phyloP scores from a whole-genome alignment of 1,140 invertebrate species.

The Gonatopus flavifemur region DNA sequence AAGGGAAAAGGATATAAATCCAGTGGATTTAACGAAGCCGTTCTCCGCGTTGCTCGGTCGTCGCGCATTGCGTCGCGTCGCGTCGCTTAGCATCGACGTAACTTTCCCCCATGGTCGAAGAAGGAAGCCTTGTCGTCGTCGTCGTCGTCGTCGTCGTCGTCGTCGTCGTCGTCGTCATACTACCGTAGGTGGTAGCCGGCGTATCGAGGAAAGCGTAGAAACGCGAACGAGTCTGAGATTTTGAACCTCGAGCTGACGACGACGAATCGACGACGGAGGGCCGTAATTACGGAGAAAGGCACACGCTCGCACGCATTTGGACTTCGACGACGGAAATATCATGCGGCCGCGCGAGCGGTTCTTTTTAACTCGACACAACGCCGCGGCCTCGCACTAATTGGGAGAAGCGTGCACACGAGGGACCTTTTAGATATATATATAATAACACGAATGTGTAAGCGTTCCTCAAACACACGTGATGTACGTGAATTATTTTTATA shows the following conservation, averaged over 20 bases:
- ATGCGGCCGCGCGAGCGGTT: slow-evolving; percentile 40
- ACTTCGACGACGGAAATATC: slow-evolving; percentile 57
- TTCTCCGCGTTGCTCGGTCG: slow-evolving; percentile 3
- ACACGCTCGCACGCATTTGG: no score
- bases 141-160: no score
- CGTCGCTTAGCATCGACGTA: slow-evolving; percentile 26
- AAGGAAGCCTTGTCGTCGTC: not conserved
- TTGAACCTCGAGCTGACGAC: slow-evolving; percentile 20
- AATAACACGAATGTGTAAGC: slow-evolving; percentile 38
- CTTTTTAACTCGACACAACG: slow-evolving; percentile 47
- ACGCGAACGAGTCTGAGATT: slow-evolving; percentile 18
- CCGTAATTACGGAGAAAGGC: slow-evolving; percentile 45
- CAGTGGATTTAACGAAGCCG: slow-evolving; percentile 30
- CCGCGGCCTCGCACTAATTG: slow-evolving; percentile 53
- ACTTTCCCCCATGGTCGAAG: slow-evolving; percentile 11
- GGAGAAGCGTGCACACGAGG: slow-evolving; percentile 48
- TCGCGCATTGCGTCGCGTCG: slow-evolving; percentile 4
- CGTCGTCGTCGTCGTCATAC: no score
- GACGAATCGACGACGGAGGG: slow-evolving; percentile 51
- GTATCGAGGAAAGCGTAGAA: no score
- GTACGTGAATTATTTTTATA: slow-evolving; percentile 41
- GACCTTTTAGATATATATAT: no score
- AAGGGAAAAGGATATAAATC: no score
- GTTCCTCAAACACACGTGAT: slow-evolving; percentile 9
- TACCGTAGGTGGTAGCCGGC: no score